These are phyloP conservation scores for Excalfactoria chinensis DNA, from an alignment of 2,113 vertebrate species.

Conservation along the genomic window DNA sequence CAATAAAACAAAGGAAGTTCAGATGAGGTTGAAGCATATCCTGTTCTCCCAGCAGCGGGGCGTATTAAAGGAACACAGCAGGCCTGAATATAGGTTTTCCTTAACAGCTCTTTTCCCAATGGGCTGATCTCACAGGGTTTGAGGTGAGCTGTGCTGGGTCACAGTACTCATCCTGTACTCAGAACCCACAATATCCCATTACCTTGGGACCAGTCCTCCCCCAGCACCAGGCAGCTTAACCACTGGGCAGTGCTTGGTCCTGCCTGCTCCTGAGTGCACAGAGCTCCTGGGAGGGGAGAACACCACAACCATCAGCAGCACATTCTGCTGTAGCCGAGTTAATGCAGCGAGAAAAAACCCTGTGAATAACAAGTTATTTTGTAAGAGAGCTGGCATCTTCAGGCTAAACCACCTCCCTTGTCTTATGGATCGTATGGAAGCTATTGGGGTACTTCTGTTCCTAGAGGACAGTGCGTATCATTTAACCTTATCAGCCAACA, in stretches of 20 bases:
- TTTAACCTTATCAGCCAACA: not conserved
- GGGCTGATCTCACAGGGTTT: not conserved
- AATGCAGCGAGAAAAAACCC: not conserved
- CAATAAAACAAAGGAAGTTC: not conserved
- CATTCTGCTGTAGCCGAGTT: not conserved
- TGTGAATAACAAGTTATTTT: not conserved
- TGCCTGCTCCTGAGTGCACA: not conserved
- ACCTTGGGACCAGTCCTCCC: not conserved
- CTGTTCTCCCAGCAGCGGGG: not conserved
- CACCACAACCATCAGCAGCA: not conserved
- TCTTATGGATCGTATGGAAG: not conserved
- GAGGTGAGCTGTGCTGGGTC: not conserved
- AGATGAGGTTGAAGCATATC: not conserved
- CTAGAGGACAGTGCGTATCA: not conserved
- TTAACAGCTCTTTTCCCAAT: not conserved
- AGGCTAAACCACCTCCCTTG: not conserved
- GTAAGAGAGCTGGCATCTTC: not conserved
- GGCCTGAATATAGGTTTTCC: not conserved
- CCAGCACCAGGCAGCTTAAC: not conserved
- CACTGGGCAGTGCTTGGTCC: not conserved
- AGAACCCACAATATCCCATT: not conserved
- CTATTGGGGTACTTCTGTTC: not conserved
- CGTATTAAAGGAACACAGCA: not conserved
- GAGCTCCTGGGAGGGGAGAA: not conserved
- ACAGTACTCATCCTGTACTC: fast-evolving